A percentile compares a stretch with the other conserved stretches of the same genome.
Conservation (phyloP, 2,113 vertebrate genomes). For the Turnix velox region DNA sequence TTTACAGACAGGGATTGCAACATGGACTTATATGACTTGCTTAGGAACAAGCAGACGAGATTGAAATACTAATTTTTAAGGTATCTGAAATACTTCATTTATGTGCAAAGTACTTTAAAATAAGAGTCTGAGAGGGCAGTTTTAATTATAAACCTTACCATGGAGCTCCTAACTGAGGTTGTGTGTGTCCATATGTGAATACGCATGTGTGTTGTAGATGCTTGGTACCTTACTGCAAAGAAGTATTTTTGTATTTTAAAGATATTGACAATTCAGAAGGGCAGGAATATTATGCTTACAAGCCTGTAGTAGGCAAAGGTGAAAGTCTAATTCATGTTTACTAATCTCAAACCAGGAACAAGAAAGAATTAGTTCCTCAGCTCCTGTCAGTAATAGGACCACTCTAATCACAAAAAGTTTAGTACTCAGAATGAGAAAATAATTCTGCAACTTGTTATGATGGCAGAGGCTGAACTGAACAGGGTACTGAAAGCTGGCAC, state of each 20-base stretch:
- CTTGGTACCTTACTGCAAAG: background rate
- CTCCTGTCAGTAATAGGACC: background rate
- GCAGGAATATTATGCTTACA: background rate
- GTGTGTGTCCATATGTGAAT: too few species aligned
- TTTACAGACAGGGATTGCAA: background rate
- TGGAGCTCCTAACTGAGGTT: fast-evolving
- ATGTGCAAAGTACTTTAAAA: background rate
- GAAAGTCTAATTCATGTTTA: background rate
- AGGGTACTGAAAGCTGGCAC: background rate
- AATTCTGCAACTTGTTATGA: background rate
- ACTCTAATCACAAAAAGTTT: background rate
- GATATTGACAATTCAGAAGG: background rate
- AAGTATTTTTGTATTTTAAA: background rate
- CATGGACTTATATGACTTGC: background rate
- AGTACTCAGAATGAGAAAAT: background rate
- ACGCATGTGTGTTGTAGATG: fast-evolving
- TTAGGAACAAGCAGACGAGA: background rate
- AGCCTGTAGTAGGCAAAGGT: background rate
- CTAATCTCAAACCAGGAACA: background rate
- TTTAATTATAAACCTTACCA: background rate
- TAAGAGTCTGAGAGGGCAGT: background rate
- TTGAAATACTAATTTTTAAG: background rate
- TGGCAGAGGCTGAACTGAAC: background rate
- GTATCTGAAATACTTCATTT: background rate
- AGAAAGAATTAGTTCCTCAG: background rate